Evolutionary conservation across 2,797 vertebrate genomes (phyloP), one percentile per base, ranked within the genome.

Genomic region (Myotis vivesi): DNA sequence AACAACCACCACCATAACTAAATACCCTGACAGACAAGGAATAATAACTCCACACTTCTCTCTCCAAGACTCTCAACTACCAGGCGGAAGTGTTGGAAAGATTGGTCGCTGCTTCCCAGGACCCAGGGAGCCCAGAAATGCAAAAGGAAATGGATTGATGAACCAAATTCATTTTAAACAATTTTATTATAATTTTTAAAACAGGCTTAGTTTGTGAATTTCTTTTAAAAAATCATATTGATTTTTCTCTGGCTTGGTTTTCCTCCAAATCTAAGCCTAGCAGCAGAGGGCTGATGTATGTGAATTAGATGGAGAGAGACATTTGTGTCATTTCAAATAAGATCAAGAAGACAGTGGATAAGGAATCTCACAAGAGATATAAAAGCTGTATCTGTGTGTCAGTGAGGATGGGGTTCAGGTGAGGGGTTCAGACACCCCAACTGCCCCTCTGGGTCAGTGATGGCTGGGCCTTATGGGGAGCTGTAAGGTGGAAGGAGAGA

Each of bases 241-340:
- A 15, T 64, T 92, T 92, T 53, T 44, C 15, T 46, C 87, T 55
- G 91, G 23, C 51, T 82, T 49, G 28, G 8, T 72, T 87, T 69
- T 86, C 84, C 84, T 36, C 53, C 85, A 12, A 90, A 85, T 66
- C 33, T 57, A 55, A 62, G 51, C 28, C 84, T 92, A 77, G 82
- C 72, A 79, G 77, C 20, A 64, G 62, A 87, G 36, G 30, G 2
- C 55, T 94, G 92, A 0, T 22, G 22, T 66, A 38, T 92, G 81
- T 92, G 38, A 49, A 57, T 13, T 73, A 41, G 30, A 11, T 55
- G 4, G 25, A 62, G 71, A 59, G 1, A 76, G 82, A 83, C 5
- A 53, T 44, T 77, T 86, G n/a, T 89, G 62, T 88, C 86, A 64
- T 83, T 82, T 94, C 81, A 62, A 93, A 25, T 28, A 69, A 82